phyloP scores from a whole-genome alignment of 2,797 vertebrate species.

The Psittacula derbiana region DNA sequence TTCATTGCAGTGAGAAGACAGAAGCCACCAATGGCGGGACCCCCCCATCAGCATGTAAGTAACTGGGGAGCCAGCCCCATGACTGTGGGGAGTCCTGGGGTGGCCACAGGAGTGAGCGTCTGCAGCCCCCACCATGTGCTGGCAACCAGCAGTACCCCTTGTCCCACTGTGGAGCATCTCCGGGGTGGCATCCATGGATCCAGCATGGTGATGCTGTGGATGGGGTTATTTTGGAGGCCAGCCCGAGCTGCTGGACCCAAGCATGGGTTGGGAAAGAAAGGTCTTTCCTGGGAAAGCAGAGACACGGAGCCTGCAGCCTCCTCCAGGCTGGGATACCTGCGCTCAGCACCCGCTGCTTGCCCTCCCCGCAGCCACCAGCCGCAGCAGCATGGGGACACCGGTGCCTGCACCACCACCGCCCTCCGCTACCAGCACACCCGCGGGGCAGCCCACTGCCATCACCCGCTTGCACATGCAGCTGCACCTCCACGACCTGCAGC shows the following conservation, averaged over 20 bases:
- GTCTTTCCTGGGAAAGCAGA: not conserved
- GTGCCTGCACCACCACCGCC: conserved; percentile 79
- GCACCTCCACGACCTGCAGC: conserved; percentile 92
- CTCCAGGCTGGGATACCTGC: not conserved
- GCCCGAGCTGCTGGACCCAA: not conserved
- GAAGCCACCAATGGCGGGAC: conserved; percentile 93
- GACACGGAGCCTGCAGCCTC: rapidly evolving
- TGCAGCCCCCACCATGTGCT: rapidly evolving
- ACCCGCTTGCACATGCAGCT: conserved; percentile 93
- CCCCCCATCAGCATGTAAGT: conserved; percentile 77
- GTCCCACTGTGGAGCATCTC: rapidly evolving
- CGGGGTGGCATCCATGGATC: too few species aligned
- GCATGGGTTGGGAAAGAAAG: rapidly evolving
- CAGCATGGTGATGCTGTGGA: rapidly evolving
- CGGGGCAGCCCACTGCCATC: conserved; percentile 81
- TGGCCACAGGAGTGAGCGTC: not conserved
- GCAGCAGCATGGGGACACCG: conserved; percentile 84
- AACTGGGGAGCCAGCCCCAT: not conserved
- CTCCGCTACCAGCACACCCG: conserved; percentile 69
- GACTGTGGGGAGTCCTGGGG: not conserved
- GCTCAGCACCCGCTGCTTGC: not conserved
- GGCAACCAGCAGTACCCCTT: rapidly evolving
- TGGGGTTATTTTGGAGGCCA: not conserved
- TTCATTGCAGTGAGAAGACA: conserved; percentile 89
- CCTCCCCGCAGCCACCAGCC: conserved; percentile 77